Base-by-base conservation (phyloP, 1,140 invertebrate species). In the Ditylenchus dipsaci region DNA sequence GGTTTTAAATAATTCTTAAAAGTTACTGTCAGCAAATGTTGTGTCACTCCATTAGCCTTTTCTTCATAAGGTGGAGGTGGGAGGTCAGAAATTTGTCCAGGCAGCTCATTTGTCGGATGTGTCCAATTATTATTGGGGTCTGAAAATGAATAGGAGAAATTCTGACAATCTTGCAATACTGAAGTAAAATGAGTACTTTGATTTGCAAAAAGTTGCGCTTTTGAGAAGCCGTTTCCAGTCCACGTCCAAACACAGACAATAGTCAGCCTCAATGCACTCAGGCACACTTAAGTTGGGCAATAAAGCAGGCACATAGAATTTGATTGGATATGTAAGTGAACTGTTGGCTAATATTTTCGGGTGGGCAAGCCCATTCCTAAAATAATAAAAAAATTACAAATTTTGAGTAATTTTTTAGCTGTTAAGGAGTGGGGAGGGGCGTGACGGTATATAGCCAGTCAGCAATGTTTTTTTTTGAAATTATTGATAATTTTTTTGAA, bases 61-160 rank as follows among this genome's bases (percentile, higher is more conserved):
- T 61, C 59, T 21, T 69, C 68, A 57, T 69, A 69, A 33, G 68
- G 19, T 27, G 68, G 68, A n/a, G 68, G 68, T 27, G 68, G 68
- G 11, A 68, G 65, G 7, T 45, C 17, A 19, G 11, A 30, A 23
- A 7, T 19, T 3, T n/a, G 59, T 30, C 3, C 21, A 21, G 7
- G 17, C 19, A 19, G 5, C 3, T 26, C 43, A n/a, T 49, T 69
- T 19, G 26, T 72, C 23, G 56, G 30, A 69, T 69, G 68, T n/a
- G 68, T 21, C 68, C 68, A 3, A 69, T 69, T 23, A 38, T 29
- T 9, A 69, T 73, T 17, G 68, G 68, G 13, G 45, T 70, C 67
- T 68, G 29, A 69, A 71, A 42, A 70, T 57, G n/a, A n/a, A n/a
- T n/a, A n/a, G n/a, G n/a, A n/a, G n/a, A n/a, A n/a, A n/a, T n/a